Conservation (phyloP, 2,888 invertebrate species). For the Philhelius pedissequus region DNA sequence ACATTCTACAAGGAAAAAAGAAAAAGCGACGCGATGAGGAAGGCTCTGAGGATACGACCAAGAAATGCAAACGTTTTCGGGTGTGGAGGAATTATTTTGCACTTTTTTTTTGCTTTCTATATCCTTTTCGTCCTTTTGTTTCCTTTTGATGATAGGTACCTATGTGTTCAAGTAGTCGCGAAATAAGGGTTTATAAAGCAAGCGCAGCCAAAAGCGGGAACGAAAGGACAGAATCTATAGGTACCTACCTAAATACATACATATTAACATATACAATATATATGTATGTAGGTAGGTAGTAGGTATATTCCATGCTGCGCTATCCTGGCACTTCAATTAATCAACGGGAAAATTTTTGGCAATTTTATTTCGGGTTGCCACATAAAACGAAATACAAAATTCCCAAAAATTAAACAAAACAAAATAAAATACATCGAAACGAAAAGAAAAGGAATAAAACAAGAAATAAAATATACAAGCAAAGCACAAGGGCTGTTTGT, state of each 20-base stretch:
- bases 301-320: slow-evolving; percentile 44
- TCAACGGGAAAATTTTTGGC: slow-evolving; percentile 68
- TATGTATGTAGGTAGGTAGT: neutral
- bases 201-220: neutral
- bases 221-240: neutral
- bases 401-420: slow-evolving; percentile 19
- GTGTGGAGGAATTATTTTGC: slow-evolving; percentile 54
- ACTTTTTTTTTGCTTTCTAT: slow-evolving; percentile 10
- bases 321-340: slow-evolving; percentile 69
- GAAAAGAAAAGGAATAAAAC: slow-evolving; percentile 41
- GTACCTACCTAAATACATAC: neutral
- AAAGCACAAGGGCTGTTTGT: slow-evolving; percentile 58
- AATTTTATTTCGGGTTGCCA: slow-evolving; percentile 68
- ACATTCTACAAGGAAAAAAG: slow-evolving; percentile 48
- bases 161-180: slow-evolving; percentile 47
- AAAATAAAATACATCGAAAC: neutral
- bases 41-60: slow-evolving; percentile 13
- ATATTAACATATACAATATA: no score
- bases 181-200: neutral
- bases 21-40: slow-evolving; percentile 20
- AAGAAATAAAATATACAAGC: slow-evolving; percentile 57
- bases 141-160: slow-evolving; percentile 43
- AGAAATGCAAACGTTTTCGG: slow-evolving; percentile 66
- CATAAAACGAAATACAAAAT: slow-evolving; percentile 65
- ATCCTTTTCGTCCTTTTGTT: slow-evolving; percentile 58